Conservation (phyloP, 2,797 vertebrate species). For the Hippocampus kuda region DNA sequence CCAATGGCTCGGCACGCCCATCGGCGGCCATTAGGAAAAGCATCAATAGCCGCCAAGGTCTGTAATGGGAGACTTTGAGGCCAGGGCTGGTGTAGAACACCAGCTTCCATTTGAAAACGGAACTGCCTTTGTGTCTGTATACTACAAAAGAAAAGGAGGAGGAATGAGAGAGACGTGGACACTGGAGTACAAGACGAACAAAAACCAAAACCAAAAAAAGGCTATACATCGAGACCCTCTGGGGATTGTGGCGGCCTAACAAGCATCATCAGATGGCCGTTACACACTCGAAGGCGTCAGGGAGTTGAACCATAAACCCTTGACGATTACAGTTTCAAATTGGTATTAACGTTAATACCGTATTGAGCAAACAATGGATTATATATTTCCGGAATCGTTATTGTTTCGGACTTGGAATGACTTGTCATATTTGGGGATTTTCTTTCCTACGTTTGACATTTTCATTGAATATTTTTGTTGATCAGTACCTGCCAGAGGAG, state of each 20-base stretch:
- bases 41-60: slow-evolving; percentile 94
- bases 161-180: slow-evolving; percentile 12
- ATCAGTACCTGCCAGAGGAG: slow-evolving; percentile 76
- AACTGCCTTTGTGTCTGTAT: slow-evolving; percentile 58
- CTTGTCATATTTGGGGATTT: too few relatives aligned
- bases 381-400: too few relatives aligned
- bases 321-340: slow-evolving; percentile 45
- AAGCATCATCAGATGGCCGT: slow-evolving; percentile 54
- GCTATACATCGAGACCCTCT: slow-evolving; percentile 54
- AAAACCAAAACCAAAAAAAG: slow-evolving; percentile 40
- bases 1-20: slow-evolving; percentile 90
- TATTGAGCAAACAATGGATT: slow-evolving; percentile 5
- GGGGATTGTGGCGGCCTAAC: slow-evolving; percentile 62
- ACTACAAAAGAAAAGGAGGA: slow-evolving; percentile 37
- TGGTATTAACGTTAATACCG: slow-evolving; percentile 32
- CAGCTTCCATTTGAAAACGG: slow-evolving; percentile 80
- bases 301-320: slow-evolving; percentile 34
- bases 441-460: too few relatives aligned
- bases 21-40: slow-evolving; percentile 96
- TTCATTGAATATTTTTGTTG: too few relatives aligned
- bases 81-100: slow-evolving; percentile 59
- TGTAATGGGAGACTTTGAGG: slow-evolving; percentile 79
- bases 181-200: slow-evolving; percentile 5
- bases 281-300: slow-evolving; percentile 60
- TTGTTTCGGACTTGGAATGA: too few relatives aligned